Percentiles rank a stretch among this genome's conserved stretches.
Evolutionary conservation across 2,113 vertebrate genomes (phyloP).

Genomic region (Ctenomys sociabilis): DNA sequence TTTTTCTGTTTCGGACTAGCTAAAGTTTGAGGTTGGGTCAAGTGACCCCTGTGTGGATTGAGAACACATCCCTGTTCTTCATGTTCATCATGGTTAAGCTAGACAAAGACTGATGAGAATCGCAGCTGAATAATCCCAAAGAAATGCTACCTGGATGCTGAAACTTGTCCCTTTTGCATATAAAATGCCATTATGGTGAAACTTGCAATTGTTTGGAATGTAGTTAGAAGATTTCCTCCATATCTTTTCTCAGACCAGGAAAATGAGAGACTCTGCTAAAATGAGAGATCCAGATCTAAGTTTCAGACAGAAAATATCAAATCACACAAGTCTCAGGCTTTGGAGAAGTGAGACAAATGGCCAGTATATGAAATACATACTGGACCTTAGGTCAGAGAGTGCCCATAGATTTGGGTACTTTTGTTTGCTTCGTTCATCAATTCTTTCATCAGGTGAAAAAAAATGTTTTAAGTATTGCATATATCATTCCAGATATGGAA

Average conservation of each 20-base stretch:
- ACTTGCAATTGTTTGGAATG: constrained; percentile 38
- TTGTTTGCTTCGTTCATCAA: background rate
- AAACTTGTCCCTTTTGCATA: background rate
- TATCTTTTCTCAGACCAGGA: background rate
- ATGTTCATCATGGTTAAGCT: constrained; percentile 20
- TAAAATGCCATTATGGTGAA: constrained; percentile 43
- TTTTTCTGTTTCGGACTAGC: background rate
- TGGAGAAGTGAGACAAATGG: background rate
- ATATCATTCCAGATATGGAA: background rate
- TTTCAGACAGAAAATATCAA: background rate
- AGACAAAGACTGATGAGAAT: constrained; percentile 41
- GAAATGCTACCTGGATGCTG: background rate
- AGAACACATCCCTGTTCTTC: background rate
- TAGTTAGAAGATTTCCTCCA: background rate
- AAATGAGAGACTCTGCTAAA: background rate
- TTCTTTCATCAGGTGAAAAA: background rate
- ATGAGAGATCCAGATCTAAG: background rate
- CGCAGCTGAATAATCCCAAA: background rate
- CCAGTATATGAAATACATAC: background rate
- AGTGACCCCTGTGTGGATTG: background rate
- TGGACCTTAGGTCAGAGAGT: background rate
- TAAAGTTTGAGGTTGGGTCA: background rate
- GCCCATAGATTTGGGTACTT: background rate
- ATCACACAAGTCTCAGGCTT: background rate
- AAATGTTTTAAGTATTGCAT: background rate